These are phyloP conservation scores for Rutpela maculata DNA, from an alignment of 2,888 invertebrate genomes.

Conservation along the genomic window DNA sequence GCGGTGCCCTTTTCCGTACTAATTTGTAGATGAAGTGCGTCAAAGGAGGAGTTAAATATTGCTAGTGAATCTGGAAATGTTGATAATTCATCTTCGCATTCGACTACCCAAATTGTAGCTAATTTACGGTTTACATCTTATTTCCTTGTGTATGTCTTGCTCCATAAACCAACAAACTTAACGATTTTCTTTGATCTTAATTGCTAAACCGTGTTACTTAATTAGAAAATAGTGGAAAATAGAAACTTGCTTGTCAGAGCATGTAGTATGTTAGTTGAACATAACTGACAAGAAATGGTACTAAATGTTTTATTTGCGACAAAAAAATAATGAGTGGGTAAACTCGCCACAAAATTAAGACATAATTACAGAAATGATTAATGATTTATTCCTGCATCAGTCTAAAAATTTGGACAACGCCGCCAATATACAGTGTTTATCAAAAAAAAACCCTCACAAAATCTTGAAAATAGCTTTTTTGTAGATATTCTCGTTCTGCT, in stretches of 20 bases:
- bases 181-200: constrained; percentile 33
- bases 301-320: neutral
- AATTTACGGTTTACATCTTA: constrained; percentile 9
- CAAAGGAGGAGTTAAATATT: neutral
- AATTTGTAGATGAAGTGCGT: too few relatives aligned
- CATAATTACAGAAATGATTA: too few relatives aligned
- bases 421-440: too few relatives aligned
- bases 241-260: neutral
- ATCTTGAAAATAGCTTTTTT: too few relatives aligned
- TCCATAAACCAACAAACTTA: constrained; percentile 21
- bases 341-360: too few relatives aligned
- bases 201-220: constrained; percentile 18
- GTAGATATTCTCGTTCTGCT: too few relatives aligned
- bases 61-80: neutral
- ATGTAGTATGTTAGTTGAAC: neutral
- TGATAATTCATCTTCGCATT: neutral
- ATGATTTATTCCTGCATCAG: too few relatives aligned
- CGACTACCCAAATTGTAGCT: neutral
- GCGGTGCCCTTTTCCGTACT: too few relatives aligned
- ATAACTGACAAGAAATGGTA: neutral
- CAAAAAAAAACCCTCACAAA: too few relatives aligned
- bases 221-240: constrained; percentile 17
- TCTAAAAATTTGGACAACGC: too few relatives aligned
- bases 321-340: too few relatives aligned
- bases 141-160: constrained; percentile 18